Evolutionary conservation across 2,113 vertebrate genomes (phyloP).

Genomic region (Cisticola juncidis): DNA sequence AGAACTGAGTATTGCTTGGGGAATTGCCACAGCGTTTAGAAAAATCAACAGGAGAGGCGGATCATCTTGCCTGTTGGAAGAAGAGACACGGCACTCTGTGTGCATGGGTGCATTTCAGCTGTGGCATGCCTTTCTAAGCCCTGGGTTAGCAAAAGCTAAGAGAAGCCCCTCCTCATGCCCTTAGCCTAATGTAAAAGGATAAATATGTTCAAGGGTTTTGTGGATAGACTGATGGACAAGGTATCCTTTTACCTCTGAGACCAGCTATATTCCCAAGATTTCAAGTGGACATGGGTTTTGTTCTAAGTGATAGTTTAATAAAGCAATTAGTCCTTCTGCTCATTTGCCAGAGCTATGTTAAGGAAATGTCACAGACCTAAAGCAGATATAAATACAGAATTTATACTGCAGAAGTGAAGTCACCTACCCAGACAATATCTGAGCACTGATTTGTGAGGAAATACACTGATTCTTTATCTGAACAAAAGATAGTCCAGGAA

Average conservation of each 20-base stretch:
- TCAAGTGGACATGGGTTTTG: conserved; percentile 53
- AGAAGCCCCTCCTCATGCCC: conserved; percentile 10
- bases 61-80: conserved; percentile 47
- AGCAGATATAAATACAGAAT: background rate
- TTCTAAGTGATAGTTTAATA: conserved; percentile 55
- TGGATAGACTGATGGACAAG: conserved; percentile 30
- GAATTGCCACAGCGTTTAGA: conserved; percentile 49
- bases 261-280: conserved; percentile 40
- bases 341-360: conserved; percentile 40
- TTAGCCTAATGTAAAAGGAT: background rate
- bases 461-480: conserved; percentile 33
- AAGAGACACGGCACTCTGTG: background rate
- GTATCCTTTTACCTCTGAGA: conserved; percentile 47
- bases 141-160: conserved; percentile 13
- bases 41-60: conserved; percentile 27
- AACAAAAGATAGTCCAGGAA: conserved; percentile 37
- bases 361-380: conserved; percentile 10
- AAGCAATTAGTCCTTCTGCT: conserved; percentile 36
- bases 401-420: background rate
- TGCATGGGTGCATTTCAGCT: background rate
- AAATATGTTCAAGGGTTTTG: conserved; percentile 22
- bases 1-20: conserved; percentile 46
- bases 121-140: background rate
- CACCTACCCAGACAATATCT: background rate
- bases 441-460: conserved; percentile 26